phyloP scores from a whole-genome alignment of 2,888 invertebrate species.

The Molorchus minor region DNA sequence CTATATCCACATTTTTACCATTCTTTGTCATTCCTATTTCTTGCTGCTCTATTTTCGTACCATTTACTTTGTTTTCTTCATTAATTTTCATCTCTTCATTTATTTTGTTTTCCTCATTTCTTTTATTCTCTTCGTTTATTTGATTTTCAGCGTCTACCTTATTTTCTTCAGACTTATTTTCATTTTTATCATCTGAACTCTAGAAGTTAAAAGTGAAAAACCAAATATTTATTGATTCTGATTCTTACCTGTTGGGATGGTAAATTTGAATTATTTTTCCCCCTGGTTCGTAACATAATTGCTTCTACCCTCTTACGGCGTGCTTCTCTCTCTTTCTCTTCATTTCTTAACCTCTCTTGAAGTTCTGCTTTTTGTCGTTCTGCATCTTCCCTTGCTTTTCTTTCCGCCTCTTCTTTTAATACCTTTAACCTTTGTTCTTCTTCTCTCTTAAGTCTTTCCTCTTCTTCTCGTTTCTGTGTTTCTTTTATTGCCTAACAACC shows the following conservation, averaged over 20 bases:
- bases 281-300: constrained; percentile 90
- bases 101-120: constrained; percentile 47
- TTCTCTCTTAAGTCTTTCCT: constrained; percentile 77
- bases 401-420: constrained; percentile 80
- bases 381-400: constrained; percentile 84
- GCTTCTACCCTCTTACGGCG: constrained; percentile 91
- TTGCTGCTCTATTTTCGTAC: constrained; percentile 55
- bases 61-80: constrained; percentile 51
- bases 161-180: constrained; percentile 54
- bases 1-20: constrained; percentile 58
- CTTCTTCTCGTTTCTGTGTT: constrained; percentile 79
- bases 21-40: constrained; percentile 53
- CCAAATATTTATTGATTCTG: not conserved
- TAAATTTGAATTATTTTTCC: constrained; percentile 57
- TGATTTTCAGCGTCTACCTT: constrained; percentile 52
- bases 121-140: constrained; percentile 10
- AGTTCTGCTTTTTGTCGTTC: constrained; percentile 85
- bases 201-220: constrained; percentile 34
- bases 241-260: constrained; percentile 48
- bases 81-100: constrained; percentile 44
- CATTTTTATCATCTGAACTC: constrained; percentile 56
- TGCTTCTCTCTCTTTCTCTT: constrained; percentile 89
- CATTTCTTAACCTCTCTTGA: constrained; percentile 82
- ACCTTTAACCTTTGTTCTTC: constrained; percentile 71
- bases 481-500: constrained; percentile 70